Evolutionary conservation across 2,797 vertebrate genomes (phyloP).

Genomic region (Synaphobranchus kaupii): DNA sequence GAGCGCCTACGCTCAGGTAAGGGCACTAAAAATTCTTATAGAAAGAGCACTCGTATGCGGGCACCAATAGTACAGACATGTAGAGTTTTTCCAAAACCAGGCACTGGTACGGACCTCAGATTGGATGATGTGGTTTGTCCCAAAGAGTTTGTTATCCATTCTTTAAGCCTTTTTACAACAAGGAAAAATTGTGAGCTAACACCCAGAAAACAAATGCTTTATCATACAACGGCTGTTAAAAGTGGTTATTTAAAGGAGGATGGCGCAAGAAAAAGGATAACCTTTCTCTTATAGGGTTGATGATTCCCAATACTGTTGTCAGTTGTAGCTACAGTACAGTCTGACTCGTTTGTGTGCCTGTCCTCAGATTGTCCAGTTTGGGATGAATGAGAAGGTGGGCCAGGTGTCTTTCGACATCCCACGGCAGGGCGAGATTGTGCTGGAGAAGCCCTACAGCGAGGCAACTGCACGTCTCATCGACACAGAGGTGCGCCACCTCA

Average conservation of each 20-base stretch:
- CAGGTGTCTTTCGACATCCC: constrained; percentile 96
- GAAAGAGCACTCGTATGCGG: constrained; percentile 73
- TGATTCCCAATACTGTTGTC: not conserved
- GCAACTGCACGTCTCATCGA: constrained; percentile 92
- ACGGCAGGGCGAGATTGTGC: constrained; percentile 89
- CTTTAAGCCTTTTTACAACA: not conserved
- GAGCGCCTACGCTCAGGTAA: constrained; percentile 91
- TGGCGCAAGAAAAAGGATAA: not conserved
- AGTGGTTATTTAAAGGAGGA: too few species aligned
- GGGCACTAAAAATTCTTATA: not conserved
- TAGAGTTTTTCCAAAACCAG: not conserved
- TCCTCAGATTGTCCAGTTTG: constrained; percentile 92
- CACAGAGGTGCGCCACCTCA: constrained; percentile 84
- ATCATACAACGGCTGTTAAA: not conserved
- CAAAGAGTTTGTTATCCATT: not conserved
- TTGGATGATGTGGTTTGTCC: not conserved
- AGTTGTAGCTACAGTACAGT: not conserved
- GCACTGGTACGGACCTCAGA: not conserved
- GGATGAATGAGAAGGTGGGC: constrained; percentile 94
- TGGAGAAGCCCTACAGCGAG: constrained; percentile 96
- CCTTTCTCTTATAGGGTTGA: not conserved
- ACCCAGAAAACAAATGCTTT: not conserved
- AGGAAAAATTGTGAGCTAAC: not conserved
- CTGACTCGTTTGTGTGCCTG: not conserved
- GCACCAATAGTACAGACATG: not conserved